These are phyloP conservation scores for Trogon melanurus DNA, from an alignment of 2,113 vertebrate genomes.

Conservation along the genomic window DNA sequence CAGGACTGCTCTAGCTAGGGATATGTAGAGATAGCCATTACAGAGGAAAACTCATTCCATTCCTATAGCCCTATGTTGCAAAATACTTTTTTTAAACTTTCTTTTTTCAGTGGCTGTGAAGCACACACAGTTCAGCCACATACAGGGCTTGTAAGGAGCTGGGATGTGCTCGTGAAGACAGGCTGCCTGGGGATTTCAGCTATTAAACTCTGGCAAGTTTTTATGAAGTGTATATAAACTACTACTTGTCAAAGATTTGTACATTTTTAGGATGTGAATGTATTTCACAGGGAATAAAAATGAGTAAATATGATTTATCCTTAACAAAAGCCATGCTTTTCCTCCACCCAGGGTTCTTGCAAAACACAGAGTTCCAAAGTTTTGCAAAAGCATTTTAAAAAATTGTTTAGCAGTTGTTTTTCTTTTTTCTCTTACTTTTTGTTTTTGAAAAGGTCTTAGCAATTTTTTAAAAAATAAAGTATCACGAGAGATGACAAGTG, in stretches of 20 bases:
- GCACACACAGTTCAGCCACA: background rate
- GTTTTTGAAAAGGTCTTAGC: background rate
- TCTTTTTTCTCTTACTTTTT: background rate
- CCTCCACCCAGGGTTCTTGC: background rate
- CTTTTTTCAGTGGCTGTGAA: background rate
- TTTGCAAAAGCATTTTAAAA: background rate
- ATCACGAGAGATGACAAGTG: background rate
- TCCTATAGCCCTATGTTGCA: background rate
- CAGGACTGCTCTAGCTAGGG: background rate
- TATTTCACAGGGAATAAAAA: slow-evolving; percentile 12
- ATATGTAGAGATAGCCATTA: fast-evolving
- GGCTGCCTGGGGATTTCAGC: slow-evolving; percentile 1
- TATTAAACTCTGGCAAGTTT: slow-evolving; percentile 3
- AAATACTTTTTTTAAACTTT: background rate
- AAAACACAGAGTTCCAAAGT: background rate
- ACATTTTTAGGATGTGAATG: background rate
- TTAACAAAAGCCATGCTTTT: background rate
- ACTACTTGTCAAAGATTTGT: background rate
- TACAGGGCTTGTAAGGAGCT: background rate
- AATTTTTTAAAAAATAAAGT: background rate
- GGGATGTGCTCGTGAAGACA: background rate
- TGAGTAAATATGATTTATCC: background rate
- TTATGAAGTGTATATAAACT: slow-evolving; percentile 2
- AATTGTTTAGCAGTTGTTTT: background rate
- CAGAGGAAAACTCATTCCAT: background rate